These are phyloP conservation scores for Girardinus metallicus DNA, from an alignment of 2,797 vertebrate genomes.

Conservation along the genomic window DNA sequence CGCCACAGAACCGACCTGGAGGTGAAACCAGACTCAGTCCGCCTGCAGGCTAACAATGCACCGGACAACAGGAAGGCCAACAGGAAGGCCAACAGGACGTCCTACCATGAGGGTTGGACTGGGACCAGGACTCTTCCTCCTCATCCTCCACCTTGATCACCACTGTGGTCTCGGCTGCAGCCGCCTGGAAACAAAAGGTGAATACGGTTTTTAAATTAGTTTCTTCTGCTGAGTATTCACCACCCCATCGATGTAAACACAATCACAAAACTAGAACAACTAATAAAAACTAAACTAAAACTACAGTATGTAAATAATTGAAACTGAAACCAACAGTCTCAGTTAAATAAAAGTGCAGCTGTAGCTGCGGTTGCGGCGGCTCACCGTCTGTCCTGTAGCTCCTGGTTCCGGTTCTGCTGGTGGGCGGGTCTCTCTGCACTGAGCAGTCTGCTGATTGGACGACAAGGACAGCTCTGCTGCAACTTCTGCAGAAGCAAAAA, in stretches of 20 bases:
- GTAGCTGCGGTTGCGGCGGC: neutral
- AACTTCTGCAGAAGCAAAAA: neutral
- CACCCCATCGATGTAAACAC: too few species aligned
- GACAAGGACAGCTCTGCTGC: neutral
- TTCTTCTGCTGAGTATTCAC: too few species aligned
- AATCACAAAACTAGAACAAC: too few species aligned
- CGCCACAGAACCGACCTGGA: conserved; percentile 5
- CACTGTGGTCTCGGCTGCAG: neutral
- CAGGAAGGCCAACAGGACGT: neutral
- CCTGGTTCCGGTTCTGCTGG: conserved; percentile 18
- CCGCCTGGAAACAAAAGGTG: conserved; percentile 11
- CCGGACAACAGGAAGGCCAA: too few species aligned
- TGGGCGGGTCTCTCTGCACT: neutral
- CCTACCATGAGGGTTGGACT: conserved; percentile 48
- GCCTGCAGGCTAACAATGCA: too few species aligned
- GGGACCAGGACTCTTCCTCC: conserved; percentile 48
- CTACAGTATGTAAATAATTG: too few species aligned
- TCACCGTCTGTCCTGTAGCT: neutral
- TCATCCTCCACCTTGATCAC: conserved; percentile 71
- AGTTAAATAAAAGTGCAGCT: too few species aligned
- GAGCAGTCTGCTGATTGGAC: conserved; percentile 13
- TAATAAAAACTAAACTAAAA: too few species aligned
- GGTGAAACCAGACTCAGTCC: neutral
- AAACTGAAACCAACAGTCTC: too few species aligned
- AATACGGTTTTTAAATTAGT: too few species aligned